A percentile compares a stretch with the other conserved stretches of the same genome.
Evolutionary conservation across 2,888 invertebrate genomes (phyloP).

Genomic region (Phorcus lineatus): DNA sequence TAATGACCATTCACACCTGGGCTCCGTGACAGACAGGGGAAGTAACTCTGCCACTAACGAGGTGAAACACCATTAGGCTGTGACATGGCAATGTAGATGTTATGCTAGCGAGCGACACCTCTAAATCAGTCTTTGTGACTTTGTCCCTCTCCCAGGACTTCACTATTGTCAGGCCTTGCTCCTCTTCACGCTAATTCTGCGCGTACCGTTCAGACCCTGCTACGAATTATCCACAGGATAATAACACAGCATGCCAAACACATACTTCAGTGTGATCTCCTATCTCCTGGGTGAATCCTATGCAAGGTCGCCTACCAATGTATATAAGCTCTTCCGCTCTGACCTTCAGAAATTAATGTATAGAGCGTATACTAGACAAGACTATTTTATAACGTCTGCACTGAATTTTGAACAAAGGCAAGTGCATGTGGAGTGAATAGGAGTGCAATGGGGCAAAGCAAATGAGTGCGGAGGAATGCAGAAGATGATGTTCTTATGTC

Average conservation of each 20-base stretch:
- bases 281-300: neutral
- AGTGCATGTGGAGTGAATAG: no score
- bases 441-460: no score
- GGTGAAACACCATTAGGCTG: neutral
- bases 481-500: no score
- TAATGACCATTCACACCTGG: conserved; percentile 18
- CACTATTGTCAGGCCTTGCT: neutral
- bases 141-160: neutral
- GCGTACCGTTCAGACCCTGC: neutral
- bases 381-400: no score
- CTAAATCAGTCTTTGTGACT: neutral
- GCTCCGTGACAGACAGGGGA: neutral
- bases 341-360: neutral
- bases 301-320: neutral
- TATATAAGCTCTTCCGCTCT: neutral
- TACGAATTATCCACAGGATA: conserved; percentile 7
- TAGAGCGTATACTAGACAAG: no score
- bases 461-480: no score
- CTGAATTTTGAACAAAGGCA: no score
- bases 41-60: neutral
- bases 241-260: conserved; percentile 5
- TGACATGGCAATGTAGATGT: neutral
- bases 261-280: neutral
- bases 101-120: neutral
- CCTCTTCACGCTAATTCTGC: neutral